These are phyloP conservation scores for Perdita meconis DNA, from an alignment of 2,888 invertebrate species.

Conservation along the genomic window DNA sequence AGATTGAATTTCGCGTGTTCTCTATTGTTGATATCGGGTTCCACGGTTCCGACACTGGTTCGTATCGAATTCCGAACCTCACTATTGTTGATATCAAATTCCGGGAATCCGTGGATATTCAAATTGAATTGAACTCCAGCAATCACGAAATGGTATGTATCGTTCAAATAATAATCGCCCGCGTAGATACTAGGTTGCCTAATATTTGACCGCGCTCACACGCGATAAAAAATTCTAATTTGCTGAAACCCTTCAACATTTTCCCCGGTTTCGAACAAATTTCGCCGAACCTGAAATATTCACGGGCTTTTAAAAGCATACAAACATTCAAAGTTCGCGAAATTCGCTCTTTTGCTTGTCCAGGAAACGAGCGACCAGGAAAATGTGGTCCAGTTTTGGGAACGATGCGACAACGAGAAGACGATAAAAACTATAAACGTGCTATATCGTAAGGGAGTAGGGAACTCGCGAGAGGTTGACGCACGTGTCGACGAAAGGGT, in stretches of 20 bases:
- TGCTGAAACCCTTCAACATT: background rate
- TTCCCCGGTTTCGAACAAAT: slow-evolving; percentile 12
- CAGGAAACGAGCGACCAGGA: too few species aligned
- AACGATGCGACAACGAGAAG: slow-evolving; percentile 31
- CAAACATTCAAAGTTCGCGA: slow-evolving; percentile 17
- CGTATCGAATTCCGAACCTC: too few species aligned
- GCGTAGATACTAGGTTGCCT: too few species aligned
- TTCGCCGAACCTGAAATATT: slow-evolving; percentile 34
- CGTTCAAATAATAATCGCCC: too few species aligned
- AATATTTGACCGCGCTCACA: background rate
- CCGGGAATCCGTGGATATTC: too few species aligned
- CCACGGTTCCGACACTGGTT: too few species aligned
- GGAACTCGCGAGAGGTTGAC: slow-evolving; percentile 41
- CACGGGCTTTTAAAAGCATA: slow-evolving; percentile 49
- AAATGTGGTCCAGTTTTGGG: slow-evolving; percentile 20
- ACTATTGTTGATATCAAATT: too few species aligned
- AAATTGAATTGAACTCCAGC: too few species aligned
- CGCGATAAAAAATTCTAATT: background rate
- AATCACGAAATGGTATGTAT: too few species aligned
- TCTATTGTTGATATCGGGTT: too few species aligned
- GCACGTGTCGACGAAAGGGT: slow-evolving; percentile 64
- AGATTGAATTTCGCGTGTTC: too few species aligned
- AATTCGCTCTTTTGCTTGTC: background rate
- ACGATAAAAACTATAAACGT: slow-evolving; percentile 57
- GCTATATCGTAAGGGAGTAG: slow-evolving; percentile 39